These are phyloP conservation scores for Lonchura striata DNA, from an alignment of 2,113 vertebrate species.

Conservation along the genomic window DNA sequence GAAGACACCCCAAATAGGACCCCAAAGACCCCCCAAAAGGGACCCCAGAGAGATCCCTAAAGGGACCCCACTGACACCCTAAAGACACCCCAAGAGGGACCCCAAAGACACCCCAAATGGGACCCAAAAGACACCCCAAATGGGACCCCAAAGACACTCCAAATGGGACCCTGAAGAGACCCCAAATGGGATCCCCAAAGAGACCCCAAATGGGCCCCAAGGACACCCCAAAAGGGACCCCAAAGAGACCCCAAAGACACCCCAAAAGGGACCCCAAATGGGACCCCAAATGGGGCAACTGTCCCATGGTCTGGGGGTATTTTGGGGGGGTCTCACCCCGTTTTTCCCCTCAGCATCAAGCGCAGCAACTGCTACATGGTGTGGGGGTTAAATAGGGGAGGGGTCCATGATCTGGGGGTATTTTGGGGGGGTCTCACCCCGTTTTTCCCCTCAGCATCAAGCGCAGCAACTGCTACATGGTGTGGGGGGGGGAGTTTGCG, in stretches of 20 bases:
- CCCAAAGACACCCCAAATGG: no score
- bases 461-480: conserved; percentile 94
- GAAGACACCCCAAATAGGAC: background rate
- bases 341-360: conserved; percentile 79
- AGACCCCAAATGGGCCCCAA: no score
- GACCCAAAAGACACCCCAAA: background rate
- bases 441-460: conserved; percentile 78
- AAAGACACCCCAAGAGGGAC: no score
- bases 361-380: conserved; percentile 94
- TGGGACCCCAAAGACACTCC: background rate
- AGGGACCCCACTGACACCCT: no score
- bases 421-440: background rate
- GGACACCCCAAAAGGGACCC: no score
- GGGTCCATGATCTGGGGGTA: background rate
- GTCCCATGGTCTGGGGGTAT: background rate
- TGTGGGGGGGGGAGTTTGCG: conserved; percentile 91
- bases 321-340: background rate
- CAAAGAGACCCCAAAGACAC: no score
- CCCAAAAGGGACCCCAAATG: no score
- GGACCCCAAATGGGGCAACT: no score
- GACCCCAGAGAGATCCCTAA: no score
- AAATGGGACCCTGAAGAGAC: no score
- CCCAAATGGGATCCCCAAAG: no score
- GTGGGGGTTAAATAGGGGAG: conserved; percentile 24
- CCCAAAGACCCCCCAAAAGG: no score